A percentile compares a stretch with the other conserved stretches of the same genome.
These are phyloP conservation scores for Sternotherus odoratus DNA, from an alignment of 2,797 vertebrate species.

Conservation along the genomic window DNA sequence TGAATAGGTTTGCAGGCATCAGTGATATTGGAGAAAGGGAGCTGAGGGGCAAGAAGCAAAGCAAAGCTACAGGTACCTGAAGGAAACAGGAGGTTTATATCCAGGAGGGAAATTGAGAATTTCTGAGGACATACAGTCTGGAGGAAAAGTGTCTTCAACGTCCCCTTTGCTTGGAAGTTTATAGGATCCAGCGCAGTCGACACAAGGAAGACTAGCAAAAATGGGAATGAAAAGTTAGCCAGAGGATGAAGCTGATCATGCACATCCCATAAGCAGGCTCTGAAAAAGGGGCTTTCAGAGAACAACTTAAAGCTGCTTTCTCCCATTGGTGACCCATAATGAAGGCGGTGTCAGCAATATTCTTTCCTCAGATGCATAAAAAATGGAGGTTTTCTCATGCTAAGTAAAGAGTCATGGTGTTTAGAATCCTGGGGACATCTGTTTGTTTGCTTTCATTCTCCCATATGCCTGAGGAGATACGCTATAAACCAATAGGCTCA, in stretches of 20 bases:
- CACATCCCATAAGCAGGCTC: neutral
- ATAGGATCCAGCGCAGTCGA: neutral
- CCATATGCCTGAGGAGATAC: neutral
- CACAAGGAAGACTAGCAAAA: accelerated
- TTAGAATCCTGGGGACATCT: neutral
- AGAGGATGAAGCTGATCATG: neutral
- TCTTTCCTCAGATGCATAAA: neutral
- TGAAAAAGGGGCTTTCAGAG: neutral
- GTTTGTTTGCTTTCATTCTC: neutral
- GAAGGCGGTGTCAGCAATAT: neutral
- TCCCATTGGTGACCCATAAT: neutral
- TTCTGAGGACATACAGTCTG: neutral
- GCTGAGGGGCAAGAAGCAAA: neutral
- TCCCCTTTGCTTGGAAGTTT: neutral
- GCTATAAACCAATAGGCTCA: neutral
- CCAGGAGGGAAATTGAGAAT: neutral
- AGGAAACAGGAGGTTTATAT: neutral
- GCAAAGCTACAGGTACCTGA: neutral
- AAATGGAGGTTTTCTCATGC: neutral
- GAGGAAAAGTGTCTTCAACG: neutral
- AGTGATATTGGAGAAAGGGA: neutral
- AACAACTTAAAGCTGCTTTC: neutral
- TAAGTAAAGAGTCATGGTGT: neutral
- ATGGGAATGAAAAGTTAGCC: accelerated
- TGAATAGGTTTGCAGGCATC: neutral